phyloP scores from a whole-genome alignment of 2,888 invertebrate species.

The Acheta domesticus region DNA sequence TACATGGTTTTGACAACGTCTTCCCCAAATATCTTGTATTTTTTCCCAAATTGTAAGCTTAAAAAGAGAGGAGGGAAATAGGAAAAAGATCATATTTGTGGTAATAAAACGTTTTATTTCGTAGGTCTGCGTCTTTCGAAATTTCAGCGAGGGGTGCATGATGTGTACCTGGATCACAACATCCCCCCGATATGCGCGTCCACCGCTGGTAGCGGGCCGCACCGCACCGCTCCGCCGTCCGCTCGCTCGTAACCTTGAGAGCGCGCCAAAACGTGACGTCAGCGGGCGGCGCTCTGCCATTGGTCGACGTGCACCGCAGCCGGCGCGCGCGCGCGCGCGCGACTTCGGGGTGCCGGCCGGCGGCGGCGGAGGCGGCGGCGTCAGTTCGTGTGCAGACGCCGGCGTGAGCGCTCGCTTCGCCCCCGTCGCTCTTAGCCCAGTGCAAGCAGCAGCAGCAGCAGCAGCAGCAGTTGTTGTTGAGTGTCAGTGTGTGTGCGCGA shows the following conservation, averaged over 20 bases:
- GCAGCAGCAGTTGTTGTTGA: not conserved
- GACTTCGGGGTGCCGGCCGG: not conserved
- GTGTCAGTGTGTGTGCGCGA: not conserved
- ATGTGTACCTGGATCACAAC: not conserved
- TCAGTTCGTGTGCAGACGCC: constrained; percentile 1
- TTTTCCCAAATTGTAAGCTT: too few relatives aligned
- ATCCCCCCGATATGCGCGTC: not conserved
- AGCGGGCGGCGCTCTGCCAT: not conserved
- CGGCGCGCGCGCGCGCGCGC: not conserved
- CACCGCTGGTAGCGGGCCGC: not conserved
- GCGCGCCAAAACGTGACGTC: not conserved
- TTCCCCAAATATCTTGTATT: too few relatives aligned
- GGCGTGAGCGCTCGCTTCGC: not conserved
- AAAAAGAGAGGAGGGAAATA: too few relatives aligned
- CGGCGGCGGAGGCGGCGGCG: not conserved
- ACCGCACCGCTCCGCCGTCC: too few relatives aligned
- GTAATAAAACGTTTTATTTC: too few relatives aligned
- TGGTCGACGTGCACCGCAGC: not conserved
- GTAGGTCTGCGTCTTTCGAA: too few relatives aligned
- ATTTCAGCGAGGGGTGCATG: too few relatives aligned
- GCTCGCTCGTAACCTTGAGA: constrained; percentile 3
- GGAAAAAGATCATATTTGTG: too few relatives aligned
- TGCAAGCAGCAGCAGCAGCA: not conserved
- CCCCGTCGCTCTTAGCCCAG: not conserved
- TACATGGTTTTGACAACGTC: too few relatives aligned